Evolutionary conservation across 2,888 invertebrate species (phyloP).

Genomic region (Himalopsyche tibetana): DNA sequence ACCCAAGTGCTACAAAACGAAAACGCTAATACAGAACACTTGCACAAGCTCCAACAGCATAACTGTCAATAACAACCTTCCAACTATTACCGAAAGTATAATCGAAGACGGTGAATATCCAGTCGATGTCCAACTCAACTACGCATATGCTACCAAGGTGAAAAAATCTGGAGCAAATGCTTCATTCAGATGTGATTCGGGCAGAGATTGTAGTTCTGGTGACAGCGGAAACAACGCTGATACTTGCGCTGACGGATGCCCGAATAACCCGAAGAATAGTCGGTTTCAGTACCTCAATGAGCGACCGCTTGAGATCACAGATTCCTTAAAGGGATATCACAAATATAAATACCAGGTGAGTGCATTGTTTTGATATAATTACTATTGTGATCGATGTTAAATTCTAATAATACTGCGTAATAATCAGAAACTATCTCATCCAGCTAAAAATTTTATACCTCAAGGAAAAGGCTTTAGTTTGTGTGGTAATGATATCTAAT

Average conservation of each 20-base stretch:
- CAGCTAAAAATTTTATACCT: too few species aligned
- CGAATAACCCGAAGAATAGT: constrained; percentile 51
- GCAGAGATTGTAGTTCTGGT: constrained; percentile 43
- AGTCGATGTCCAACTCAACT: constrained; percentile 62
- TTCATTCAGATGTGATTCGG: constrained; percentile 49
- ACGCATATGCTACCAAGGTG: constrained; percentile 52
- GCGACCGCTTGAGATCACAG: constrained; percentile 54
- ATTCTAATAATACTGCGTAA: too few species aligned
- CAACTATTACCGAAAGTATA: constrained; percentile 63
- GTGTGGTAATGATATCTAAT: too few species aligned
- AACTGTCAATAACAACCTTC: constrained; percentile 58
- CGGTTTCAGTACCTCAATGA: constrained; percentile 62
- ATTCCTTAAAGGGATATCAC: constrained; percentile 59
- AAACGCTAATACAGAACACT: constrained; percentile 51
- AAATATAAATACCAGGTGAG: constrained; percentile 64
- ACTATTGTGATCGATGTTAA: too few species aligned
- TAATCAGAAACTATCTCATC: too few species aligned
- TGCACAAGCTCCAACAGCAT: constrained; percentile 47
- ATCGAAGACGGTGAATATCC: constrained; percentile 63
- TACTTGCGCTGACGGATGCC: constrained; percentile 58
- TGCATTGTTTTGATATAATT: neutral
- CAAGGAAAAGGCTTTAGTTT: too few species aligned
- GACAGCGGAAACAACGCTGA: constrained; percentile 45
- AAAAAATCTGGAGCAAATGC: constrained; percentile 55
- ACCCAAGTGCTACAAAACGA: constrained; percentile 60